These are phyloP conservation scores for Allolobophora icterica DNA, from an alignment of 2,888 invertebrate genomes.

Conservation along the genomic window DNA sequence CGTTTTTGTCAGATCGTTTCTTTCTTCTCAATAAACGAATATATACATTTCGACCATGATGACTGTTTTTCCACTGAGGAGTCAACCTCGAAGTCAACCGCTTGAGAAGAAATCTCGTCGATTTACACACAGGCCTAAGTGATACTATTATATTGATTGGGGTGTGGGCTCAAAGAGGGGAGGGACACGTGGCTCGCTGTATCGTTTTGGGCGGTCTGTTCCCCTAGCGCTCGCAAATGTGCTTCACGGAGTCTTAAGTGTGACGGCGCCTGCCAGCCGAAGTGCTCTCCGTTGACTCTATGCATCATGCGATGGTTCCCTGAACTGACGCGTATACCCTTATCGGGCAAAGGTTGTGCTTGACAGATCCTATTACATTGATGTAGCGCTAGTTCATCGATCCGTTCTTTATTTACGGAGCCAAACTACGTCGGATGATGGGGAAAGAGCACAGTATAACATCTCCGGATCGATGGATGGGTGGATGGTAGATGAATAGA, in stretches of 20 bases:
- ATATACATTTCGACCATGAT: no score
- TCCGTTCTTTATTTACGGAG: conserved; percentile 88
- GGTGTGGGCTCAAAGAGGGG: no score
- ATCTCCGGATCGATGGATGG: background rate
- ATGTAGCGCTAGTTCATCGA: conserved; percentile 72
- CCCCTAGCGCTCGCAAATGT: background rate
- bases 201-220: background rate
- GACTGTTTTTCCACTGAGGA: no score
- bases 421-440: conserved; percentile 72
- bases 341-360: background rate
- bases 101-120: no score
- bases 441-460: background rate
- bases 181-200: no score
- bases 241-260: background rate
- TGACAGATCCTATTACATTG: background rate
- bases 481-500: no score
- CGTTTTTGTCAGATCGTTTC: no score
- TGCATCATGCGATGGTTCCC: background rate
- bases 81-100: no score
- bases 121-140: no score
- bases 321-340: no score
- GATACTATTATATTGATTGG: no score
- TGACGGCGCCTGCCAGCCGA: background rate
- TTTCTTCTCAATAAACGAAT: no score
- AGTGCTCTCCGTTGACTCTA: background rate